Percentiles rank a stretch among this genome's conserved stretches.
phyloP scores from a whole-genome alignment of 2,888 invertebrate species.

The Trachelus iudaicus region DNA sequence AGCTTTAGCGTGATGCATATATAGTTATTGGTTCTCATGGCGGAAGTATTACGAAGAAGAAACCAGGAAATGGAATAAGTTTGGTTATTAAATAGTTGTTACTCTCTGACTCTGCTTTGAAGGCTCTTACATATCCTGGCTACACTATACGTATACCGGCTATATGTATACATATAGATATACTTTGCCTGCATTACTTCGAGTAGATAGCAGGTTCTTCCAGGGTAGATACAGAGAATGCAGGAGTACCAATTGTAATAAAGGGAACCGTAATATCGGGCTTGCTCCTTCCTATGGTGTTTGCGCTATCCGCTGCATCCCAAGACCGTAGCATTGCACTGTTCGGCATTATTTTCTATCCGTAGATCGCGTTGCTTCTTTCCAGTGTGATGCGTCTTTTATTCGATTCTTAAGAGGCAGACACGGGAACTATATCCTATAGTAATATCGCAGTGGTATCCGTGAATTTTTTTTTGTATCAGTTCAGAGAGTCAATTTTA shows the following conservation, averaged over 20 bases:
- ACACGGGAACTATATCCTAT: neutral
- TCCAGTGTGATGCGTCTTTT: neutral
- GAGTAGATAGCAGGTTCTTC: neutral
- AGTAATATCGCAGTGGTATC: neutral
- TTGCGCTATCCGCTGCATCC: neutral
- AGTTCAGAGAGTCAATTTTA: neutral
- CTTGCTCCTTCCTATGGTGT: slow-evolving; percentile 19
- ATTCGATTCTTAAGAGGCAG: neutral
- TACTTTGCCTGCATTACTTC: neutral
- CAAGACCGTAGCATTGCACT: neutral
- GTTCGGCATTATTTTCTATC: slow-evolving; percentile 26
- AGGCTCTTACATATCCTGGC: neutral
- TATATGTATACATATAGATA: neutral
- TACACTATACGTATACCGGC: neutral
- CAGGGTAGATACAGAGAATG: neutral
- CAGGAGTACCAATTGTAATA: slow-evolving; percentile 38
- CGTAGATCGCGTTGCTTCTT: slow-evolving; percentile 1
- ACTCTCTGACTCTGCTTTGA: slow-evolving; percentile 23
- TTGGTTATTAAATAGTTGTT: slow-evolving; percentile 53
- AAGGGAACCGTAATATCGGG: slow-evolving; percentile 41
- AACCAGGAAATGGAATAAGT: slow-evolving; percentile 49
- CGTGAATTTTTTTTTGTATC: neutral
- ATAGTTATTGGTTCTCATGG: neutral
- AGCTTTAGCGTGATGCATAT: neutral
- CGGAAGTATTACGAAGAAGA: slow-evolving; percentile 14